A percentile compares a stretch with the other conserved stretches of the same genome.
These are phyloP conservation scores for Platysternon megacephalum DNA, from an alignment of 2,113 vertebrate genomes.

Conservation along the genomic window DNA sequence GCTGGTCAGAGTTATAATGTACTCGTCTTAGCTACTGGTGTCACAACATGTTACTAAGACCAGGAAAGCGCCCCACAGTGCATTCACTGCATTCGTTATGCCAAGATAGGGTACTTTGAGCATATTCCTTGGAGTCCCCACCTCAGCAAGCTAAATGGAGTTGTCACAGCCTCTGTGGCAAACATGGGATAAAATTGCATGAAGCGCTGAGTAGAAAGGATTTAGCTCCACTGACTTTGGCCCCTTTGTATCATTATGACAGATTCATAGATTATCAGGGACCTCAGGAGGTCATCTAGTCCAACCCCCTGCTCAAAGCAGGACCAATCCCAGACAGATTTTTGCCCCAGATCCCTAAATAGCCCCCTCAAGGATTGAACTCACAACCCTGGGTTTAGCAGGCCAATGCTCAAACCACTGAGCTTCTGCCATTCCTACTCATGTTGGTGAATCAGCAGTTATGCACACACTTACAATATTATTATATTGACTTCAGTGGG, in stretches of 20 bases:
- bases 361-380: no score
- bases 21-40: background rate
- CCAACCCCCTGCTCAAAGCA: no score
- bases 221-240: background rate
- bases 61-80: background rate
- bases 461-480: background rate
- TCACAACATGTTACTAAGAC: background rate
- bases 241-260: background rate
- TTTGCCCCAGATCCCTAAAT: no score
- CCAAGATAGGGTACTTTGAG: background rate
- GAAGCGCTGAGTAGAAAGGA: rapidly evolving
- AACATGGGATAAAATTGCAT: background rate
- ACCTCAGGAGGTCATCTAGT: no score
- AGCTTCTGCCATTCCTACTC: background rate
- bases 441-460: background rate
- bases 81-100: background rate
- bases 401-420: no score
- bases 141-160: rapidly evolving
- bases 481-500: background rate
- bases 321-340: no score
- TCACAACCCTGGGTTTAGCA: no score
- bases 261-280: no score
- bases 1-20: background rate
- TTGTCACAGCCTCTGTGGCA: background rate
- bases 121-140: background rate